Percentiles rank a stretch among this genome's conserved stretches.
These are phyloP conservation scores for Hylia prasina DNA, from an alignment of 2,113 vertebrate genomes.

Conservation along the genomic window DNA sequence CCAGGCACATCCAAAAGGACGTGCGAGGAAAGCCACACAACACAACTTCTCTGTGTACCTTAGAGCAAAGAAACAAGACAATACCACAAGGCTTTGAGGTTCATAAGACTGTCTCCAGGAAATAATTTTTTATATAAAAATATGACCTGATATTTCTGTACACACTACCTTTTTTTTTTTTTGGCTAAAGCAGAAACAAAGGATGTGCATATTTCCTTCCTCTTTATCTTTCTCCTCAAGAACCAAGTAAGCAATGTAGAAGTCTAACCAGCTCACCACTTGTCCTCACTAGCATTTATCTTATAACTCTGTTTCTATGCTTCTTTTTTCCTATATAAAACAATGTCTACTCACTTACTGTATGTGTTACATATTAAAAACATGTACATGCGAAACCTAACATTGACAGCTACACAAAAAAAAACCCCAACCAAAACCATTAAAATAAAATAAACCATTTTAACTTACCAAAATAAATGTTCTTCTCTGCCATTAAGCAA, in stretches of 20 bases:
- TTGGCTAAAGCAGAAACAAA: not conserved
- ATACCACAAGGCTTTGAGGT: not conserved
- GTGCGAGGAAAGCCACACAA: not conserved
- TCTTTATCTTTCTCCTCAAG: not conserved
- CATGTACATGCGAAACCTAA: not conserved
- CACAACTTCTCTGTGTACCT: not conserved
- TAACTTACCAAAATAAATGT: not conserved
- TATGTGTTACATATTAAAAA: not conserved
- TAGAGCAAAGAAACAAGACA: not conserved
- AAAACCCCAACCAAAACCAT: not conserved
- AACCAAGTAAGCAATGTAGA: not conserved
- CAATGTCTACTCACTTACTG: not conserved
- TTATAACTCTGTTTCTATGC: not conserved
- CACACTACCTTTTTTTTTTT: accelerated
- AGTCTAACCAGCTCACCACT: not conserved
- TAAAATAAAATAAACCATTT: not conserved
- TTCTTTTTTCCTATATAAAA: not conserved
- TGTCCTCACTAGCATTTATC: not conserved
- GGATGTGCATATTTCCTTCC: not conserved
- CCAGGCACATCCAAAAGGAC: not conserved
- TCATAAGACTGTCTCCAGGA: not conserved
- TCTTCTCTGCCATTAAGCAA: not conserved
- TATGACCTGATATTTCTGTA: not conserved
- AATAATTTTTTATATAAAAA: not conserved
- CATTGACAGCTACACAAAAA: not conserved